Conservation (phyloP, 2,888 invertebrate species). For the Aspidiotus rigidus region DNA sequence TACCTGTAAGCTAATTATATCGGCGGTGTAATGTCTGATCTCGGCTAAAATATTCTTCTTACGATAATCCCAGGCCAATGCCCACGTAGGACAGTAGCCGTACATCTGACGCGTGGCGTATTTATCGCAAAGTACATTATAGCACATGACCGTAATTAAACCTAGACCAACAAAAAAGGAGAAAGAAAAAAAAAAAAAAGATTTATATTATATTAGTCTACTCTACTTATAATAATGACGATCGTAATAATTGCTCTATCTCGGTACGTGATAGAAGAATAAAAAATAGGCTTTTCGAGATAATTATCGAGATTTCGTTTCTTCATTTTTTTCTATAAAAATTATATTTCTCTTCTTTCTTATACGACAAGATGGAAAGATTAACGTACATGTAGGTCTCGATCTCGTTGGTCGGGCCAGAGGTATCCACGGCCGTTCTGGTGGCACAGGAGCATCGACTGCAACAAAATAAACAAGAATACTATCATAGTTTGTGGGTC, state of each 20-base stretch:
- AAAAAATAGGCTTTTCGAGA: too few species aligned
- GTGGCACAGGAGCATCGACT: conserved; percentile 62
- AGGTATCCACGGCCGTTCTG: conserved; percentile 91
- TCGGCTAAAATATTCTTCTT: conserved; percentile 96
- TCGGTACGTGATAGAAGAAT: too few species aligned
- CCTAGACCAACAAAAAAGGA: conserved; percentile 47
- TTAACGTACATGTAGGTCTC: conserved; percentile 78
- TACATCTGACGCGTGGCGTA: conserved; percentile 98
- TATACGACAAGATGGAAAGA: conserved; percentile 5
- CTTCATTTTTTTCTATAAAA: too few species aligned
- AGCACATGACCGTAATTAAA: conserved; percentile 98
- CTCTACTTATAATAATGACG: too few species aligned
- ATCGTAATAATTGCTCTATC: too few species aligned
- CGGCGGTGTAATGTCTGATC: conserved; percentile 90
- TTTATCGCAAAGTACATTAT: conserved; percentile 98
- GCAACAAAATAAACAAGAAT: conserved; percentile 14
- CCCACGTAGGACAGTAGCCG: conserved; percentile 99
- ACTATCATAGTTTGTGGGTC: too few species aligned
- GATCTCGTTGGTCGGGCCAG: conserved; percentile 78
- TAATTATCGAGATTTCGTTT: too few species aligned
- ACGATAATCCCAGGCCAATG: conserved; percentile 95
- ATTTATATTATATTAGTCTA: too few species aligned
- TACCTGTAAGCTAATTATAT: conserved; percentile 81
- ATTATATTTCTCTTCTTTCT: too few species aligned
- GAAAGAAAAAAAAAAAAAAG: too few species aligned